Base-by-base conservation (phyloP, 2,797 vertebrate species). In the Acrossocheilus fasciatus region DNA sequence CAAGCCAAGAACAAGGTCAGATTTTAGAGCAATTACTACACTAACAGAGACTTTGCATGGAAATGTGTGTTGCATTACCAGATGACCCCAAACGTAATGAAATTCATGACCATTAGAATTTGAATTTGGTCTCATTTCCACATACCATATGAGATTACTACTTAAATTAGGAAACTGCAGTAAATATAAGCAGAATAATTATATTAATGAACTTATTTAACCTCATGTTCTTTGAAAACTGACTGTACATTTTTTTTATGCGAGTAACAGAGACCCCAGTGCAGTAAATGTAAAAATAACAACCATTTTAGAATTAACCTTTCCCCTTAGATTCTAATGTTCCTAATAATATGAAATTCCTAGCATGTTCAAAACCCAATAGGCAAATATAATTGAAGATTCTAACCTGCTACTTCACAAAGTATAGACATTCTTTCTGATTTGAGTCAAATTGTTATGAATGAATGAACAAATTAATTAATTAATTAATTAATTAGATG, bases 1-100 rank as follows among this genome's bases (percentile, higher is more conserved):
- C 59, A 47, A 87, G 88, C 87, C 86, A 89, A 89, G 85, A 87
- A 87, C 87, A 87, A 91, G 89, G 89, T 91, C 90, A 90, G 74
- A 88, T 84, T 85, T 86, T 85, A 86, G 82, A 90, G 74, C 83
- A 86, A 86, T 86, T 78, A 82, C 87, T 86, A 84, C 81, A 87
- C 86, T 89, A 86, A 86, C 83, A 87, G 85, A 87, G 83, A 64
- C 83, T 82, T 87, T 86, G 85, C 59, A 89, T 85, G 87, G 80
- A 88, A 88, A 89, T 88, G 88, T 84, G 79, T 81, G 34, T 86
- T 26, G 70, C 54, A 86, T 89, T 89, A 89, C 87, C 83, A 88
- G 74, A 82, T 88, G 89, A 89, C 86, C 87, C 72, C 41, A 87
- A 87, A 85, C 79, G 85, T 89, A 89, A 88, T 89, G 43, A 89